Conservation (phyloP, 2,797 vertebrate species). For the Paedocypris micromegethes region DNA sequence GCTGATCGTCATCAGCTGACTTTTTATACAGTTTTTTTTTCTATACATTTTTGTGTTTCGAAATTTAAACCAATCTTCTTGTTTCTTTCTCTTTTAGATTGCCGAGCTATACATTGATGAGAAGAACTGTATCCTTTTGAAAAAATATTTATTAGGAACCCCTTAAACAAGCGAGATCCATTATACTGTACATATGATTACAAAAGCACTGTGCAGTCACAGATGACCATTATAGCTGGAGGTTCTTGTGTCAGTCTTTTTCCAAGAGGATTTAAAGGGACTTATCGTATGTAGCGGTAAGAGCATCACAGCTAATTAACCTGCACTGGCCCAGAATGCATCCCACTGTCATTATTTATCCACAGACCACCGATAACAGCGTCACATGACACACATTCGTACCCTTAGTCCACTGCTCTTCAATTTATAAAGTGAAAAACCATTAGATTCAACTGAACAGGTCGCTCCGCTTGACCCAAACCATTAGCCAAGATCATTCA, state of each 20-base stretch:
- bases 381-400: slow-evolving; percentile 25
- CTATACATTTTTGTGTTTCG: not conserved
- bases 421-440: slow-evolving; percentile 20
- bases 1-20: not conserved
- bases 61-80: slow-evolving; percentile 28
- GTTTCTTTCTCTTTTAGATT: slow-evolving; percentile 63
- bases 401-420: slow-evolving; percentile 14
- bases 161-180: not conserved
- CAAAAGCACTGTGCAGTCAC: not conserved
- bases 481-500: slow-evolving; percentile 25
- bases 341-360: slow-evolving; percentile 21
- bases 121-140: slow-evolving; percentile 76
- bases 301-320: slow-evolving; percentile 65
- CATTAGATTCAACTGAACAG: slow-evolving; percentile 4
- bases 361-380: slow-evolving; percentile 6
- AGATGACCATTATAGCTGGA: not conserved
- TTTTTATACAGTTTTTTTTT: not conserved
- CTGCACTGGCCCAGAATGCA: slow-evolving; percentile 44
- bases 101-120: slow-evolving; percentile 75
- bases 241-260: slow-evolving; percentile 20
- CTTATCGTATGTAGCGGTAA: slow-evolving; percentile 65
- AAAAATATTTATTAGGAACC: not conserved
- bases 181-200: not conserved
- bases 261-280: slow-evolving; percentile 67
- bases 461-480: slow-evolving; percentile 4